These are phyloP conservation scores for Notolepis coatsorum DNA, from an alignment of 2,797 vertebrate species.

Conservation along the genomic window DNA sequence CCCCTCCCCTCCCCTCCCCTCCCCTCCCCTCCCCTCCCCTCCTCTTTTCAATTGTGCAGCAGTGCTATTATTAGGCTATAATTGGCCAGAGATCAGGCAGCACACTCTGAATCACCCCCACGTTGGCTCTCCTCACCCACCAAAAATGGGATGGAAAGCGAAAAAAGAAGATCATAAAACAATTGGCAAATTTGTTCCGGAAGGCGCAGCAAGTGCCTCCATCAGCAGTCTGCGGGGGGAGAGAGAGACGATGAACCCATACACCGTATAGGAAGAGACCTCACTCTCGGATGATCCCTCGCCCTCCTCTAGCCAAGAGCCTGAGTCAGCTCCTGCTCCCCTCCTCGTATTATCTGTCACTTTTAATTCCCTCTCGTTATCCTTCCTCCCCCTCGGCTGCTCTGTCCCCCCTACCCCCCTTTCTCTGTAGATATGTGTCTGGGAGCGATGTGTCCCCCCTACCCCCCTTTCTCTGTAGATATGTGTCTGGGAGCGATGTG, in stretches of 20 bases:
- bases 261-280: slow-evolving; percentile 32
- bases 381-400: slow-evolving; percentile 56
- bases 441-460: no score
- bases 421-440: no score
- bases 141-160: slow-evolving; percentile 19
- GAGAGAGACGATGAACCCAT: no score
- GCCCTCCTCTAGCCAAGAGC: slow-evolving; percentile 32
- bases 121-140: slow-evolving; percentile 30
- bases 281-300: slow-evolving; percentile 55
- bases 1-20: background rate
- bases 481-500: slow-evolving; percentile 5
- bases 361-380: slow-evolving; percentile 59
- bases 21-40: slow-evolving; percentile 24
- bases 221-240: slow-evolving; percentile 61
- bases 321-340: slow-evolving; percentile 67
- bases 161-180: slow-evolving; percentile 57
- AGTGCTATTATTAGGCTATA: slow-evolving; percentile 46
- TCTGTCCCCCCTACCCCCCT: background rate
- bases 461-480: slow-evolving; percentile 9
- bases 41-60: slow-evolving; percentile 24
- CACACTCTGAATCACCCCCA: slow-evolving; percentile 34
- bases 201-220: slow-evolving; percentile 46
- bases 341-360: slow-evolving; percentile 67
- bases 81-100: slow-evolving; percentile 45
- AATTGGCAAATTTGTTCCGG: slow-evolving; percentile 46